Evolutionary conservation across 2,797 vertebrate genomes (phyloP), one percentile per base, ranked within the genome.

Genomic region (Otolemur crassicaudatus): DNA sequence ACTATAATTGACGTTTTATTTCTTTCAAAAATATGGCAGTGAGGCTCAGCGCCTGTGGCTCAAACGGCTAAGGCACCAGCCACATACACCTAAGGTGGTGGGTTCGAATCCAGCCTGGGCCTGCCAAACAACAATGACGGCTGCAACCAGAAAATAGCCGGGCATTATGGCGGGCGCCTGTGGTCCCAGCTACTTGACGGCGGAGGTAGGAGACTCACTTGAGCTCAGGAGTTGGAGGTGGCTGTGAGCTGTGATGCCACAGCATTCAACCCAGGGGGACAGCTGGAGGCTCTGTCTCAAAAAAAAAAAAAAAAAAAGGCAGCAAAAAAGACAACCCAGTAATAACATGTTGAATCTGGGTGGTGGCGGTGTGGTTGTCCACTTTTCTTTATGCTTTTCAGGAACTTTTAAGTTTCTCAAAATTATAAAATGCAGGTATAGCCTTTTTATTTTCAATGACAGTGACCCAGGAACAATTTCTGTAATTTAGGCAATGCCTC

Each of bases 331-430:
- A 46, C 25, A 46, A n/a, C 19, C 49, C 2, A 80, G 65, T 23
- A 75, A 37, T 23, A 65, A n/a, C 31, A n/a, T 40, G 7, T 20
- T 81, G 23, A 75, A 63, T 79, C 34, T 85, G 83, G 20, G 69
- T 61, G 3, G 12, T 63, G 25, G 23, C 43, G 65, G 58, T 22
- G 14, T 4, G 7, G 58, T n/a, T 37, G n/a, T 29, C 80, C 56
- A 40, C 46, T 67, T 60, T 69, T n/a, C 58, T 87, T 75, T 96
- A 73, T 63, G 65, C 29, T 94, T 96, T 95, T 91, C 56, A 60
- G 85, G 56, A 65, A 95, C 27, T 80, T 92, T 19, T 31, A 65
- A 29, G 20, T 75, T 88, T 91, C 79, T 87, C 90, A 94, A 92
- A 95, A 87, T 87, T 82, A 81, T 70, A 53, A 69, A 92, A 90